Conservation (phyloP, 1,140 invertebrate genomes). For the Zelostemma sp. region DNA sequence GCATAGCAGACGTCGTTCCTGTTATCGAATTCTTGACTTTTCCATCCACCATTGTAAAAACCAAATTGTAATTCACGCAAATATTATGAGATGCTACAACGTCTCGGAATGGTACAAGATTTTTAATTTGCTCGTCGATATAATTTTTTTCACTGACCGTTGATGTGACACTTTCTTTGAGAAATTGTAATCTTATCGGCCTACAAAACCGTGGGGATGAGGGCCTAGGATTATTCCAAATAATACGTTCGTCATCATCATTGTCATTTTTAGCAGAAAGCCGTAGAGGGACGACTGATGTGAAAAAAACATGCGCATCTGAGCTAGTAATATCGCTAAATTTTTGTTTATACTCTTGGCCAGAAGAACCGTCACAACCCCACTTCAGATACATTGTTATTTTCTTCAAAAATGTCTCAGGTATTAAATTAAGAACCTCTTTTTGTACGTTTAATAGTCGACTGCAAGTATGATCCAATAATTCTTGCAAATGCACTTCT, state of each 20-base stretch:
- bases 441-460: constrained; percentile 48
- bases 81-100: background rate
- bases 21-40: background rate
- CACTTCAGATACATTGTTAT: background rate
- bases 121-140: constrained; percentile 13
- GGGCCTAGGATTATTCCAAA: constrained; percentile 48
- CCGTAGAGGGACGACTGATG: constrained; percentile 48
- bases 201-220: constrained; percentile 54
- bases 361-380: background rate
- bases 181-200: constrained; percentile 26
- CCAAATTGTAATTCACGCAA: background rate
- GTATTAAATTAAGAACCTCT: constrained; percentile 48
- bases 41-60: background rate
- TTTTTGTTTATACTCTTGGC: no score
- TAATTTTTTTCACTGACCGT: constrained; percentile 3
- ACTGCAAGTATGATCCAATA: constrained; percentile 50
- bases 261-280: constrained; percentile 37
- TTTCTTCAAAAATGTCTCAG: background rate
- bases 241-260: constrained; percentile 38
- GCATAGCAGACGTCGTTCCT: background rate
- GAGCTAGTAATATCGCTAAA: background rate
- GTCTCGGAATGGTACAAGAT: constrained; percentile 9
- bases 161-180: constrained; percentile 5
- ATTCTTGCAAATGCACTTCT: constrained; percentile 51
- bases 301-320: constrained; percentile 45